phyloP scores from a whole-genome alignment of 1,140 invertebrate genomes.

The Bombus difficillimus region DNA sequence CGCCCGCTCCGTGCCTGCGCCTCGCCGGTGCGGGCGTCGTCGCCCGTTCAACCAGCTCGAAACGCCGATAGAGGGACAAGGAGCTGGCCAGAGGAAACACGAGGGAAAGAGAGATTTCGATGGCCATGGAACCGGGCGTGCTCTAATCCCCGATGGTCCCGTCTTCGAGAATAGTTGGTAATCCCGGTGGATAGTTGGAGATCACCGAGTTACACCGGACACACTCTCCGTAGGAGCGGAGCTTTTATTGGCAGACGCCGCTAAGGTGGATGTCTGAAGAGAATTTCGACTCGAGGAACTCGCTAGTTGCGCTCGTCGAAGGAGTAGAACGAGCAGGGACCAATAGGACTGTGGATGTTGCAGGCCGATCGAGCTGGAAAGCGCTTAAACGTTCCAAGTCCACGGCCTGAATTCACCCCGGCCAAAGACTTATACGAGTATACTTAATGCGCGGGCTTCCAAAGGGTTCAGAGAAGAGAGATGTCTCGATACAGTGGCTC shows the following conservation, averaged over 20 bases:
- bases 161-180: slow-evolving; percentile 83
- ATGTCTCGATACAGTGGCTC: slow-evolving; percentile 23
- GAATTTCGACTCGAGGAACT: slow-evolving; percentile 70
- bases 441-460: slow-evolving; percentile 62
- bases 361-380: slow-evolving; percentile 58
- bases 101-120: slow-evolving; percentile 58
- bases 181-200: slow-evolving; percentile 82
- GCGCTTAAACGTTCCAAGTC: slow-evolving; percentile 68
- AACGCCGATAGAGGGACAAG: not conserved
- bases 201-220: slow-evolving; percentile 81
- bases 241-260: slow-evolving; percentile 68
- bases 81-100: slow-evolving; percentile 1
- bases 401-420: slow-evolving; percentile 47
- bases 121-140: slow-evolving; percentile 65
- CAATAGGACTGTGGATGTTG: slow-evolving; percentile 43
- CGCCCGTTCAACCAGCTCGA: slow-evolving; percentile 39
- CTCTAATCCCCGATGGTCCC: slow-evolving; percentile 81
- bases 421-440: slow-evolving; percentile 64
- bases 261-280: slow-evolving; percentile 70
- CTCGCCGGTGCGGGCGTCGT: slow-evolving; percentile 50
- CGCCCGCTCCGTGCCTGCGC: too few species aligned
- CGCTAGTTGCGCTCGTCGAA: slow-evolving; percentile 62
- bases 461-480: slow-evolving; percentile 46
- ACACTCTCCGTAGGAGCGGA: slow-evolving; percentile 62
- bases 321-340: slow-evolving; percentile 55